A percentile compares a stretch with the other conserved stretches of the same genome.
Evolutionary conservation across 2,113 vertebrate genomes (phyloP).

Genomic region (Mirza zaza): DNA sequence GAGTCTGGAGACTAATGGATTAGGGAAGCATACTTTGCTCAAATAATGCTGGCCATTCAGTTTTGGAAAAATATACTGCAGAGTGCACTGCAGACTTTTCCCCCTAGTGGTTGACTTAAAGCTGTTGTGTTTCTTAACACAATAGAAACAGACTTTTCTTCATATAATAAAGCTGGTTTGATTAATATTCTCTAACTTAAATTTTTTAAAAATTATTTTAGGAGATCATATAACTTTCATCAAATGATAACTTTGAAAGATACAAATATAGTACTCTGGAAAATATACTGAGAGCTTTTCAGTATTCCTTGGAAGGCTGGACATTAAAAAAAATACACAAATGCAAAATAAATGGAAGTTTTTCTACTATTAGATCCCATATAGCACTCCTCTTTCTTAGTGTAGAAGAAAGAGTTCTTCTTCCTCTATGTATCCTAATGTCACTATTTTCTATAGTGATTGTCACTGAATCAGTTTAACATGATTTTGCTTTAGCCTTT

Average conservation of each 20-base stretch:
- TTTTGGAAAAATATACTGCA: slow-evolving; percentile 32
- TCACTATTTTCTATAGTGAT: neutral
- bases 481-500: slow-evolving; percentile 28
- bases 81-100: neutral
- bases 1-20: neutral
- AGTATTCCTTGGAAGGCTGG: neutral
- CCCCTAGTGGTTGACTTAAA: slow-evolving; percentile 31
- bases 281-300: neutral
- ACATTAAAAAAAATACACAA: neutral
- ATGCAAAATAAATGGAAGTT: neutral
- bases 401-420: neutral
- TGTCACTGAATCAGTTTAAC: slow-evolving; percentile 1
- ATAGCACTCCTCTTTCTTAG: neutral
- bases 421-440: neutral
- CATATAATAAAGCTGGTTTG: neutral
- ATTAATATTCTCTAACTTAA: neutral
- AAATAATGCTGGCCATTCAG: neutral
- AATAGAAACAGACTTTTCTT: slow-evolving; percentile 14
- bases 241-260: neutral
- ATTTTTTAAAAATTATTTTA: neutral
- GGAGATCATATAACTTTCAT: neutral
- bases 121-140: neutral
- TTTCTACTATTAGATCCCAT: neutral
- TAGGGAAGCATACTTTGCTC: neutral
- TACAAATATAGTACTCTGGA: neutral